Base-by-base conservation (phyloP, 2,888 invertebrate genomes). In the Atethmia centrago region DNA sequence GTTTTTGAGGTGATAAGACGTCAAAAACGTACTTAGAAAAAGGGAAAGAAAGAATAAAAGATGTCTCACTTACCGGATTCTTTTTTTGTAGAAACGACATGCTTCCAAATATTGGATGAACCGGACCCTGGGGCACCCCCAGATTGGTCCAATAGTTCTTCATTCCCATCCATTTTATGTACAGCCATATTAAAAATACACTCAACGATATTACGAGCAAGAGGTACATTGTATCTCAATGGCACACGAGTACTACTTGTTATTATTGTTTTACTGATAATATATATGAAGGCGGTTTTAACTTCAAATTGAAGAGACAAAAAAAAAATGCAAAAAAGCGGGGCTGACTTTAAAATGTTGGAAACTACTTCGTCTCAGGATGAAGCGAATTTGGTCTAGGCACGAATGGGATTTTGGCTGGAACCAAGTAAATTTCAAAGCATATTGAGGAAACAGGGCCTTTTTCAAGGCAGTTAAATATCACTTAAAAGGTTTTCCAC, bases 91-190 rank as follows among this genome's bases (percentile, higher is more conserved):
- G 74, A 74, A 90, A 92, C 1, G 87, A 85, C 68, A 92, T 86
- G 63, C 89, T 92, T 4, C 92, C 92, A 31, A 89, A 56, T 8
- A 92, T 10, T 0, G 90, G 90, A 59, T 91, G 83, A 0, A 91
- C 85, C 0, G 83, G 69, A 4, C 45, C 53, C 45, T 87, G 83
- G 0, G 90, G 87, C 4, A 91, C 84, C 0, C 85, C 85, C 9
- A 78, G 80, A 3, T 81, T 73, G 8, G 58, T 74, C 90, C 90
- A 91, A 77, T 83, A 90, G 4, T 58, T 71, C 45, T 77, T 83
- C 75, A 87, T 83, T 2, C 40, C 31, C 1, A 36, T 40, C 88
- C 89, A 89, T 75, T 80, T 81, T 42, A 45, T 12, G 14, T 73
- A 83, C 8, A 83, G 7, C 80, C 83, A 87, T 3, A 70, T 16